phyloP scores from a whole-genome alignment of 2,113 vertebrate genomes.

The Stictonetta naevosa region DNA sequence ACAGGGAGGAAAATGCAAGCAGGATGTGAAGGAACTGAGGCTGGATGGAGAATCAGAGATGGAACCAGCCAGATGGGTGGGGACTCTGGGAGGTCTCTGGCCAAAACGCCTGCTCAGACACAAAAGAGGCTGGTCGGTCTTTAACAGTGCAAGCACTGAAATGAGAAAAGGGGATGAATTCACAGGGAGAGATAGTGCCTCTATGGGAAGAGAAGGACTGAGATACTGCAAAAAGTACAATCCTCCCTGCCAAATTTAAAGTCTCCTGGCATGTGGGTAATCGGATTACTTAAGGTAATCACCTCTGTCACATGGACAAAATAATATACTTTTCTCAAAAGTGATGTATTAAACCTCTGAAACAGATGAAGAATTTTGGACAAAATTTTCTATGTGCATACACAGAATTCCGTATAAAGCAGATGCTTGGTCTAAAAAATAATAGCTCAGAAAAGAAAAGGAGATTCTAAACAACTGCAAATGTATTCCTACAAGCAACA shows the following conservation, averaged over 20 bases:
- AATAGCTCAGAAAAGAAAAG: not conserved
- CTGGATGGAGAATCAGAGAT: not conserved
- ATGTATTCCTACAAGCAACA: not conserved
- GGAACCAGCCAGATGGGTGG: not conserved
- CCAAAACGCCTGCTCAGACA: not conserved
- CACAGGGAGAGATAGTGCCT: not conserved
- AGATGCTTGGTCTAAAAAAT: not conserved
- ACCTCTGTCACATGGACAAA: not conserved
- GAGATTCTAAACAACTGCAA: conserved; percentile 1
- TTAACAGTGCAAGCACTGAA: not conserved
- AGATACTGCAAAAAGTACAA: not conserved
- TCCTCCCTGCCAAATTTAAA: not conserved
- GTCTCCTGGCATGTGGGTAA: not conserved
- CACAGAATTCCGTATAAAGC: not conserved
- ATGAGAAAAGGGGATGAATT: not conserved
- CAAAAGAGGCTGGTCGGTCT: not conserved
- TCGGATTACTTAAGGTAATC: not conserved
- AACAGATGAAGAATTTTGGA: not conserved
- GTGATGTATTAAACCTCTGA: not conserved
- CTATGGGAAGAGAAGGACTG: not conserved
- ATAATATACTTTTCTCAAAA: not conserved
- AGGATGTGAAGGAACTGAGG: not conserved
- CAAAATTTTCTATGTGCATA: not conserved
- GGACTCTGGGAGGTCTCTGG: not conserved
- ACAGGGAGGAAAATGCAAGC: not conserved